phyloP scores from a whole-genome alignment of 1,140 invertebrate genomes.

The Hyposmocoma kahamanoa region DNA sequence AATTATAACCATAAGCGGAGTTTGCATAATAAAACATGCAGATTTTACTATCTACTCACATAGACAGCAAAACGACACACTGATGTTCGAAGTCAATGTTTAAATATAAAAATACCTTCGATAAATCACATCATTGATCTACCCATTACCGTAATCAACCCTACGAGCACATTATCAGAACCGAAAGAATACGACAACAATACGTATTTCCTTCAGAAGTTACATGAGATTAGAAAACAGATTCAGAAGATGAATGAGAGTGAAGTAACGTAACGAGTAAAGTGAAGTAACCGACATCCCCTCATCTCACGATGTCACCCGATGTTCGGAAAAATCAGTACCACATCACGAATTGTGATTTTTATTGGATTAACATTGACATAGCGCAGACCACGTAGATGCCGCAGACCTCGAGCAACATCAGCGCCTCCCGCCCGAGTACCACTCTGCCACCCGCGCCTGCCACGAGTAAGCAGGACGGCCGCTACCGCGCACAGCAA shows the following conservation, averaged over 20 bases:
- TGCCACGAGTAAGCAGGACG: background rate
- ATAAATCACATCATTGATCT: constrained; percentile 3
- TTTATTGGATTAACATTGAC: background rate
- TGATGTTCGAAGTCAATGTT: background rate
- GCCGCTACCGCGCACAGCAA: background rate
- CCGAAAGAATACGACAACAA: no score
- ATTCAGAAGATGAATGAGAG: no score
- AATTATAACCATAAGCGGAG: background rate
- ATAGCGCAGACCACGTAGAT: background rate
- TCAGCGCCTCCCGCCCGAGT: background rate
- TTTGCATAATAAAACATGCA: background rate
- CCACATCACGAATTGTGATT: background rate
- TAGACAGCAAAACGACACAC: background rate
- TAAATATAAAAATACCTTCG: constrained; percentile 1
- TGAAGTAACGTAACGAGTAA: no score
- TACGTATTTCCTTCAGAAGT: no score
- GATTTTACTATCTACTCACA: constrained; percentile 1
- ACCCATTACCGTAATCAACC: no score
- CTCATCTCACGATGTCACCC: no score
- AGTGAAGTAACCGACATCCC: no score
- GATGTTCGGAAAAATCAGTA: background rate
- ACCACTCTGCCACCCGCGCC: background rate
- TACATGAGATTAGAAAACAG: no score
- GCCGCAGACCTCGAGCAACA: background rate
- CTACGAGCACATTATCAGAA: no score